These are phyloP conservation scores for Biston stratarius DNA, from an alignment of 2,888 invertebrate genomes.

Conservation along the genomic window DNA sequence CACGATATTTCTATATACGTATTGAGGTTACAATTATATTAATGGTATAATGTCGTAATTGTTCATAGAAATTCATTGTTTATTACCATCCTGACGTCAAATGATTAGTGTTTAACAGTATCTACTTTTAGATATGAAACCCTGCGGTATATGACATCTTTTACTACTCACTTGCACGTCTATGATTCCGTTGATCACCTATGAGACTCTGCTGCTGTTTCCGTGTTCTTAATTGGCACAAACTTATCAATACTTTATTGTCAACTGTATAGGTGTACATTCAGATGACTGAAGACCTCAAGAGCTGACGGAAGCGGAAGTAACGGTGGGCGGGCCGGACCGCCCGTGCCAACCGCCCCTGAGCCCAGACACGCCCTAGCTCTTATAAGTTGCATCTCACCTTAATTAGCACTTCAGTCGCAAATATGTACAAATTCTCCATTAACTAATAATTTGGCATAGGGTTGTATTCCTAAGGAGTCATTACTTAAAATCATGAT, in stretches of 20 bases:
- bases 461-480: background rate
- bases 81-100: too few species aligned
- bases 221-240: background rate
- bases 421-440: slow-evolving; percentile 14
- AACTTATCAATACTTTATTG: background rate
- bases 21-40: too few species aligned
- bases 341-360: slow-evolving; percentile 79
- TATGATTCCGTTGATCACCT: background rate
- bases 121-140: too few species aligned
- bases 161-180: too few species aligned
- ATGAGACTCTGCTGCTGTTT: background rate
- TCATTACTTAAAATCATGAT: background rate
- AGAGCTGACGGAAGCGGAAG: slow-evolving; percentile 80
- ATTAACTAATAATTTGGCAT: background rate
- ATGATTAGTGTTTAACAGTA: too few species aligned
- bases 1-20: background rate
- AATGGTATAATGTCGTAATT: too few species aligned
- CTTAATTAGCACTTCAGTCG: slow-evolving; percentile 68
- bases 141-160: too few species aligned
- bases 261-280: slow-evolving; percentile 3
- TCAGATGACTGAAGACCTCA: slow-evolving; percentile 50
- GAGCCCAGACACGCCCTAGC: slow-evolving; percentile 81
- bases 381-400: slow-evolving; percentile 68
- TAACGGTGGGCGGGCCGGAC: slow-evolving; percentile 81
- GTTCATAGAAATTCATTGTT: too few species aligned